Base-by-base conservation (phyloP, 37 sponge, comb jelly and placozoan genomes). In the Agelas oroides region DNA sequence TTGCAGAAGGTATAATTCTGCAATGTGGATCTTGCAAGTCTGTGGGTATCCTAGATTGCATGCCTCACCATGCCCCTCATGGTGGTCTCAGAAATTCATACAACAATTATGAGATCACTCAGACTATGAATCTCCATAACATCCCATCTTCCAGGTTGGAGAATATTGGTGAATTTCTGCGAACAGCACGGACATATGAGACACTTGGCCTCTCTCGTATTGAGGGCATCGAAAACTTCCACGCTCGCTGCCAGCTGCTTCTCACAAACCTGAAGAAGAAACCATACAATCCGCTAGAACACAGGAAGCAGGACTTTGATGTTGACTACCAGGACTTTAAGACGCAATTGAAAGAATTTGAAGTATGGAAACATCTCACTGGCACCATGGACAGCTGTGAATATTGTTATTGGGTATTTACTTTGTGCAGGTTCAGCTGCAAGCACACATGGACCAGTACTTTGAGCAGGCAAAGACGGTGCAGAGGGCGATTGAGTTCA, bases 251-350 rank as follows among this genome's bases (percentile, higher is more conserved):
- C 88, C 77, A 84, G 27, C 65, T 94, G 20, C 66, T 85, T 8
- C 81, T 96, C 13, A 56, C 93, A 38, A 91, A 71, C 37, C 79
- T 96, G 67, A 96, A 94, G 94, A 98, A 96, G 85, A 94, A 94
- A 64, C 90, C 97, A 25, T 98, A 98, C 76, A 91, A 96, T 55
- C 53, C 90, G 2, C 67, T 98, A 68, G 96, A 98, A 37, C 95
- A 96, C 41, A 68, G 99, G 0, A 92, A 82, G 61, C 57, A 89
- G 30, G 95, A 96, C 23, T 98, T 98, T 80, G 95, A 96, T 55
- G 37, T 34, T 21, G 99, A 98, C 75, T 98, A 84, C 80, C 94
- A 96, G 55, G 99, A 98, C 30, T 98, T 98, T 84, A 85, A 89
- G 67, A 81, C 79, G 75, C 80, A 82, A 62, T n/a, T n/a, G n/a